Percentiles rank a stretch among this genome's conserved stretches.
These are phyloP conservation scores for Macquaria australasica DNA, from an alignment of 2,113 vertebrate genomes.

Conservation along the genomic window DNA sequence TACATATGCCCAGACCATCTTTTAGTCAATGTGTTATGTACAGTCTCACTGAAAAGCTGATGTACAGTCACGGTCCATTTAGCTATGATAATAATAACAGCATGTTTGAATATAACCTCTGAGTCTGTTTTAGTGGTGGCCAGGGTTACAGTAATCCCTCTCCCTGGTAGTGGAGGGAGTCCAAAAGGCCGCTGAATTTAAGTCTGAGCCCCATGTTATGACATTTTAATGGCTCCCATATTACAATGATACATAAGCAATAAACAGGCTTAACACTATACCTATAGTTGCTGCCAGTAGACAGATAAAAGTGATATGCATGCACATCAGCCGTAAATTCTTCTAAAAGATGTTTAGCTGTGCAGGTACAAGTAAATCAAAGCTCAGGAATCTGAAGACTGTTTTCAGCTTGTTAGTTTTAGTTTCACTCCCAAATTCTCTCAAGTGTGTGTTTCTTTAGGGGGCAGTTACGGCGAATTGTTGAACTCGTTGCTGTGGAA, in stretches of 20 bases:
- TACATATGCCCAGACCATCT: not conserved
- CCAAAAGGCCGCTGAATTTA: not conserved
- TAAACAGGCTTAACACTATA: not conserved
- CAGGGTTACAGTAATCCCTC: conserved; percentile 20
- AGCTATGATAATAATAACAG: conserved; percentile 18
- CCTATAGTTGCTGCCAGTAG: not conserved
- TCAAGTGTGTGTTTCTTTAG: not conserved
- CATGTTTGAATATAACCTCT: conserved; percentile 12
- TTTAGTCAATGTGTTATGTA: conserved; percentile 15
- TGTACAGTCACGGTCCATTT: conserved; percentile 5
- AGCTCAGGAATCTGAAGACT: not conserved
- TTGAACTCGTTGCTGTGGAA: conserved; percentile 1
- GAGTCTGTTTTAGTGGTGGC: not conserved
- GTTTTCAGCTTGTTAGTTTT: not conserved
- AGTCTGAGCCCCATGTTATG: conserved; percentile 10
- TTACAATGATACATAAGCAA: conserved; percentile 7
- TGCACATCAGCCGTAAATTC: not conserved
- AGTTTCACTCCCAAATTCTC: not conserved
- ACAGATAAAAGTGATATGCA: not conserved
- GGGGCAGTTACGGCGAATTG: not conserved
- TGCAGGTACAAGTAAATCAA: not conserved
- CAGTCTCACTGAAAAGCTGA: conserved; percentile 13
- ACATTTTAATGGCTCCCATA: conserved; percentile 46
- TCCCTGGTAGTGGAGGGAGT: conserved; percentile 2
- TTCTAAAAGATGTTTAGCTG: not conserved